Conservation (phyloP, 2,888 invertebrate genomes). For the Lamellibrachia satsuma region DNA sequence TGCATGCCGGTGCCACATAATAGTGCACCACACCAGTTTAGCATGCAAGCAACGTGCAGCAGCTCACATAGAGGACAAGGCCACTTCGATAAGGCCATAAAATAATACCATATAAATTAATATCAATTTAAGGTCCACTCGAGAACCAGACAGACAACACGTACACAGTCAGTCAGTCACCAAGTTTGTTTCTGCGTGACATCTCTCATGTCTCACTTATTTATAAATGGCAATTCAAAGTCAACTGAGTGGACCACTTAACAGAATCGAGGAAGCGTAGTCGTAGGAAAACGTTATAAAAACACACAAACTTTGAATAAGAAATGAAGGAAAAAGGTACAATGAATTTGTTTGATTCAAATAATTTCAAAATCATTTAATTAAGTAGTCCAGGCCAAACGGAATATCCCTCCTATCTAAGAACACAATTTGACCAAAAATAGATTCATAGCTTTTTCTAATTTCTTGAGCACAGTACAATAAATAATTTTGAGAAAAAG, state of each 20-base stretch:
- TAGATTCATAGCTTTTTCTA: no score
- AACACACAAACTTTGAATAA: neutral
- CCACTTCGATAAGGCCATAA: neutral
- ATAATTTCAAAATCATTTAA: no score
- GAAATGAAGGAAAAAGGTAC: neutral
- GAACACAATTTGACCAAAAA: no score
- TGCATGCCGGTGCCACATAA: neutral
- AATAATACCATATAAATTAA: conserved; percentile 7
- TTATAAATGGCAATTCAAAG: neutral
- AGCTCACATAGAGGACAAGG: neutral
- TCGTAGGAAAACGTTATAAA: neutral
- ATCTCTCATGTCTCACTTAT: neutral
- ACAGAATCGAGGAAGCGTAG: neutral
- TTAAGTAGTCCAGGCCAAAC: no score
- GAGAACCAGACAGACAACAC: neutral
- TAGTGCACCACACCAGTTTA: neutral
- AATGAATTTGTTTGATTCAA: no score
- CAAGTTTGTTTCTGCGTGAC: neutral
- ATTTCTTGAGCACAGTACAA: neutral
- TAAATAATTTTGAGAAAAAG: neutral
- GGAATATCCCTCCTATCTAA: no score
- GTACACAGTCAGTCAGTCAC: neutral
- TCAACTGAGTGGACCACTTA: neutral
- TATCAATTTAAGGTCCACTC: neutral
- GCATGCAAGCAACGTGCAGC: neutral